Conservation (phyloP, 2,888 invertebrate species). For the Synergus umbraculus region DNA sequence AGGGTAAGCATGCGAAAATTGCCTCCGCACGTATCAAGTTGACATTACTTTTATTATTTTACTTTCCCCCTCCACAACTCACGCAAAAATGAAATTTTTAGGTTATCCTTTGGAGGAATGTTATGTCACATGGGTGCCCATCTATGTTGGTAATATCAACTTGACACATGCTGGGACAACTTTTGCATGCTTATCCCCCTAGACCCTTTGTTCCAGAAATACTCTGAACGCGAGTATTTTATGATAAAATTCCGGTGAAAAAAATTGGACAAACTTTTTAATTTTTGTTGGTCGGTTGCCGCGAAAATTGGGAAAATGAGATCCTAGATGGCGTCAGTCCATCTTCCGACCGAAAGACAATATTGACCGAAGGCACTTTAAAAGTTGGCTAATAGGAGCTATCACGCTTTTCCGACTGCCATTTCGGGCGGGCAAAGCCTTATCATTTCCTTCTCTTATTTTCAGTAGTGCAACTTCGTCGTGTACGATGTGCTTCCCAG, state of each 20-base stretch:
- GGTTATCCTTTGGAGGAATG: too few relatives aligned
- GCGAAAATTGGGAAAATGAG: slow-evolving; percentile 28
- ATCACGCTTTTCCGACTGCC: slow-evolving; percentile 46
- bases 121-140: too few relatives aligned
- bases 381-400: slow-evolving; percentile 65
- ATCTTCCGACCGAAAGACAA: slow-evolving; percentile 62
- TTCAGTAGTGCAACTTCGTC: background rate
- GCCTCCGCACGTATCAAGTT: too few relatives aligned
- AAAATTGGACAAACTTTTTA: background rate
- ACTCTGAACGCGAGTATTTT: background rate
- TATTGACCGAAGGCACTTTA: slow-evolving; percentile 65
- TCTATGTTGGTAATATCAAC: too few relatives aligned
- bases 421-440: background rate
- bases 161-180: too few relatives aligned
- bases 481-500: background rate
- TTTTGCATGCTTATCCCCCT: too few relatives aligned
- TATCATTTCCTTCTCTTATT: background rate
- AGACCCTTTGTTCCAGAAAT: background rate
- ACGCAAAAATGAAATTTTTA: too few relatives aligned
- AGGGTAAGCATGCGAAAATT: too few relatives aligned
- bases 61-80: too few relatives aligned
- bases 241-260: background rate
- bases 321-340: slow-evolving; percentile 55
- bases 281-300: background rate
- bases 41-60: too few relatives aligned